A percentile compares a stretch with the other conserved stretches of the same genome.
phyloP scores from a whole-genome alignment of 2,888 invertebrate genomes.

The Tortrix viridana region DNA sequence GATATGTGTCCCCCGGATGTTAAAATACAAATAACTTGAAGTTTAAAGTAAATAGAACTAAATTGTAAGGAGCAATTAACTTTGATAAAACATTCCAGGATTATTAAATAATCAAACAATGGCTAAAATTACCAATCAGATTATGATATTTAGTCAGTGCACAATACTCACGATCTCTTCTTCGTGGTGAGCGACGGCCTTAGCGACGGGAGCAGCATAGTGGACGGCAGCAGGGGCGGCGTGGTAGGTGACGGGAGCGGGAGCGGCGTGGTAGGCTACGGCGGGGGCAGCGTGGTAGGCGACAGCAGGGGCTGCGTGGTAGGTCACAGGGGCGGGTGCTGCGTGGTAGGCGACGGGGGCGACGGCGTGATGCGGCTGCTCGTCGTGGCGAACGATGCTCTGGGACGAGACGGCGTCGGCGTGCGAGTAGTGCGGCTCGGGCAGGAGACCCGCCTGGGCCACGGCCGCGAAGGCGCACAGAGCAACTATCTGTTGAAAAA shows the following conservation, averaged over 20 bases:
- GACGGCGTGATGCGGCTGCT: constrained; percentile 52
- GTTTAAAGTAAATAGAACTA: constrained; percentile 2
- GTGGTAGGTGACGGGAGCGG: constrained; percentile 38
- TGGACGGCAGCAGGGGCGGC: constrained; percentile 33
- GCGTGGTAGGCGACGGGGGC: constrained; percentile 39
- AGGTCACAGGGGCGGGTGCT: constrained; percentile 45
- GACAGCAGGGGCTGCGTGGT: constrained; percentile 44
- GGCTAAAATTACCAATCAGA: no score
- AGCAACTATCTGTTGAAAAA: constrained; percentile 49
- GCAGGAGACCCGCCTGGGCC: constrained; percentile 53
- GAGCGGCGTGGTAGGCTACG: no score
- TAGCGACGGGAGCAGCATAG: constrained; percentile 49
- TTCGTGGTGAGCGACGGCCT: constrained; percentile 41
- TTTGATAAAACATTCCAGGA: constrained; percentile 15
- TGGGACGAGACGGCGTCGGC: constrained; percentile 66
- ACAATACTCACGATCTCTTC: constrained; percentile 31
- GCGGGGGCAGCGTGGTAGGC: constrained; percentile 42
- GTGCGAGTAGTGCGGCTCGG: constrained; percentile 61
- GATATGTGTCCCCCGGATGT: not conserved
- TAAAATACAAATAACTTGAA: not conserved
- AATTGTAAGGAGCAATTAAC: constrained; percentile 20
- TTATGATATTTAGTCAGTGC: no score
- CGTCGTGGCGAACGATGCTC: constrained; percentile 67
- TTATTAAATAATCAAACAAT: no score
- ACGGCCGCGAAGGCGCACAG: constrained; percentile 54